Evolutionary conservation across 2,888 invertebrate species (phyloP).

Genomic region (Cryptosula pallasiana): DNA sequence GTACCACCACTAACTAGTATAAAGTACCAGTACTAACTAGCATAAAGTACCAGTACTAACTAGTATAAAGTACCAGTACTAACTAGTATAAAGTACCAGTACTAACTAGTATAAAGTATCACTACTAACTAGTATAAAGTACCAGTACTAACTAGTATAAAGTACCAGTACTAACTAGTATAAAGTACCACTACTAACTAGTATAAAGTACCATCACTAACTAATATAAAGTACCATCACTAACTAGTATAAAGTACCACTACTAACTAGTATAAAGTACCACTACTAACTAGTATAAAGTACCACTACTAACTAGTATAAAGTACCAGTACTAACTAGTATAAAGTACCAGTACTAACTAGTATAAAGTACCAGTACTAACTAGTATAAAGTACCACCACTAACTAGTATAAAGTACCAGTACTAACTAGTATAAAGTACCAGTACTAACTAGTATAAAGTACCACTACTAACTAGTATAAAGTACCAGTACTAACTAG

Average conservation of each 20-base stretch:
- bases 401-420: neutral
- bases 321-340: neutral
- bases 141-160: too few relatives aligned
- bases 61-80: neutral
- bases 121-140: neutral
- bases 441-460: neutral
- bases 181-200: conserved; percentile 39
- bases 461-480: neutral
- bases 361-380: too few relatives aligned
- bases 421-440: neutral
- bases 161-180: too few relatives aligned
- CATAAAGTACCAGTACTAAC: neutral
- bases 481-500: neutral
- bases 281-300: neutral
- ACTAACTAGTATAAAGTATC: neutral
- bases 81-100: neutral
- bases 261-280: neutral
- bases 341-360: too few relatives aligned
- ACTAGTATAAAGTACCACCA: conserved; percentile 39
- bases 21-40: neutral
- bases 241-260: neutral
- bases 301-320: neutral
- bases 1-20: neutral
- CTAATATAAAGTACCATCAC: neutral
- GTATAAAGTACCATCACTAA: neutral